Percentiles rank a stretch among this genome's conserved stretches.
These are phyloP conservation scores for Syngnathus rostellatus DNA, from an alignment of 2,797 vertebrate genomes.

Conservation along the genomic window DNA sequence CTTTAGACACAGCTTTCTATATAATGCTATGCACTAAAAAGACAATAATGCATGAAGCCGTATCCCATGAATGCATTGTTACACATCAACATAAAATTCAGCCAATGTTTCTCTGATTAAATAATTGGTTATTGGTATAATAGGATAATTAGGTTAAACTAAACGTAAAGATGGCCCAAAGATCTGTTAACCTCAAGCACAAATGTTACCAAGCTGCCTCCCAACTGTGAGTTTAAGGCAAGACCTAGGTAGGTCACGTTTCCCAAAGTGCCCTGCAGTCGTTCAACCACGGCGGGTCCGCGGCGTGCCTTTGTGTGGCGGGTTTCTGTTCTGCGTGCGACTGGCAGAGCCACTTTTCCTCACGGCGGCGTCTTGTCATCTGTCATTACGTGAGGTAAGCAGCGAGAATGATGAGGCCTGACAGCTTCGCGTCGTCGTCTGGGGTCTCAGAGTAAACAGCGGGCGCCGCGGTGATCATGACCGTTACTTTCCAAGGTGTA, in stretches of 20 bases:
- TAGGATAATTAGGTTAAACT: too few relatives aligned
- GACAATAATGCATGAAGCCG: too few relatives aligned
- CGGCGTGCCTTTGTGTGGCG: slow-evolving; percentile 19
- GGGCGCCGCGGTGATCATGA: slow-evolving; percentile 44
- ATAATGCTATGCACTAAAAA: neutral
- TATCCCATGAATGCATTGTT: neutral
- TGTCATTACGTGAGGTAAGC: slow-evolving; percentile 48
- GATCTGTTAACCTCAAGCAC: too few relatives aligned
- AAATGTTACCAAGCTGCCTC: neutral
- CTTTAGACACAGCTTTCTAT: neutral
- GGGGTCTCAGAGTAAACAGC: slow-evolving; percentile 43
- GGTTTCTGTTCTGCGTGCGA: slow-evolving; percentile 23
- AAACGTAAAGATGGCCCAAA: too few relatives aligned
- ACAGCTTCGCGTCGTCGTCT: slow-evolving; percentile 46
- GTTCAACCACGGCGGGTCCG: slow-evolving; percentile 7
- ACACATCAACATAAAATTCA: neutral
- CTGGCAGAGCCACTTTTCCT: slow-evolving; percentile 40
- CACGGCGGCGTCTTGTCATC: slow-evolving; percentile 52
- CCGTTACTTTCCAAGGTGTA: slow-evolving; percentile 33
- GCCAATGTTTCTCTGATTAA: neutral
- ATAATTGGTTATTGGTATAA: too few relatives aligned
- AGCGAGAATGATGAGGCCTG: slow-evolving; percentile 50
- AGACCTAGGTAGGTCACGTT: neutral
- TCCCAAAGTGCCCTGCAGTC: slow-evolving; percentile 10
- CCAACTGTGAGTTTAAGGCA: neutral